Conservation (phyloP, 2,113 vertebrate genomes). For the Python bivittatus region DNA sequence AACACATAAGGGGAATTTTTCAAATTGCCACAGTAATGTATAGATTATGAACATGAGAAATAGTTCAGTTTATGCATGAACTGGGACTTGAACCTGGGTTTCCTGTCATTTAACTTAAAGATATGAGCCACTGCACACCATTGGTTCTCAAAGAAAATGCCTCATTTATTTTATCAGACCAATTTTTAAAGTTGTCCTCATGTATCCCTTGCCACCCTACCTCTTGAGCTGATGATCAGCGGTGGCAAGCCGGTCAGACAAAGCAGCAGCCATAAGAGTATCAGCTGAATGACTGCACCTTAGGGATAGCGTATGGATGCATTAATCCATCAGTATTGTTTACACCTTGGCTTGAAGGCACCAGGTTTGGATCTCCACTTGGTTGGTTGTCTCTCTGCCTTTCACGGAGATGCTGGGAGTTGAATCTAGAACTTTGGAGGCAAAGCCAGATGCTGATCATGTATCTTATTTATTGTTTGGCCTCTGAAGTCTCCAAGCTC, state of each 20-base stretch:
- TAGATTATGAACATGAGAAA: neutral
- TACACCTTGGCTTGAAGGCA: neutral
- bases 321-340: neutral
- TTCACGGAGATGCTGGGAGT: neutral
- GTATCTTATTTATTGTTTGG: neutral
- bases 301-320: neutral
- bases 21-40: neutral
- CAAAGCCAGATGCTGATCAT: neutral
- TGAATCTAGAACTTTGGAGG: neutral
- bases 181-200: neutral
- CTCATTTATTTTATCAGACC: neutral
- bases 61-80: rapidly evolving
- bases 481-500: neutral
- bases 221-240: neutral
- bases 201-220: neutral
- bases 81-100: neutral
- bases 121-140: neutral
- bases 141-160: neutral
- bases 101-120: neutral
- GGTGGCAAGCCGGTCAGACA: neutral
- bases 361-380: neutral
- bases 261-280: neutral
- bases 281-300: neutral
- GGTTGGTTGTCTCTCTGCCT: neutral
- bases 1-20: neutral